Conservation (phyloP, 2,113 vertebrate species). For the Maccullochella peelii region DNA sequence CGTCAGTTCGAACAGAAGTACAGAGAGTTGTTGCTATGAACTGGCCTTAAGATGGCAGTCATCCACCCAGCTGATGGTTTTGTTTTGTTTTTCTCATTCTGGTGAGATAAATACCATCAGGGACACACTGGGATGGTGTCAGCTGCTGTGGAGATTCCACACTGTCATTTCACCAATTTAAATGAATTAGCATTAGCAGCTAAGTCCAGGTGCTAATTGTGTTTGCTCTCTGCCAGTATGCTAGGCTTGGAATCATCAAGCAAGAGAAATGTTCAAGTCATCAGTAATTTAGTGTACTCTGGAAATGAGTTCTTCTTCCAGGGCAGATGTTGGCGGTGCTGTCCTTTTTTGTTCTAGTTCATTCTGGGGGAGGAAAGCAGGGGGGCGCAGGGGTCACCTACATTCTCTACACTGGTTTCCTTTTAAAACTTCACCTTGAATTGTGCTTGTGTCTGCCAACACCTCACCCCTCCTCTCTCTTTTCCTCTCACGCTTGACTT, state of each 20-base stretch:
- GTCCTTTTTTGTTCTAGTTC: constrained; percentile 15
- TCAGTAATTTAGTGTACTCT: neutral
- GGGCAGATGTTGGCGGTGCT: neutral
- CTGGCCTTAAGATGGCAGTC: too few species aligned
- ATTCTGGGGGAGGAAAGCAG: neutral
- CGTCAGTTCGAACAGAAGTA: too few species aligned
- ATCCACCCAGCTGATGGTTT: neutral
- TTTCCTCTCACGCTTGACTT: neutral
- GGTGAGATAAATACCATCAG: neutral
- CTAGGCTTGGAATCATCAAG: neutral
- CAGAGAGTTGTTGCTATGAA: too few species aligned
- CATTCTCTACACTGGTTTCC: constrained; percentile 22
- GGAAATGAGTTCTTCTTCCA: neutral
- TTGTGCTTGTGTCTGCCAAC: neutral
- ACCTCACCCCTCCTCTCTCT: too few species aligned
- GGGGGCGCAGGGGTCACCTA: constrained; percentile 15
- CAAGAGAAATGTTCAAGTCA: neutral
- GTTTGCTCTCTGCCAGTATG: neutral
- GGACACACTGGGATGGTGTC: neutral
- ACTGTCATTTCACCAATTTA: neutral
- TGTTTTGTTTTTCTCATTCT: neutral
- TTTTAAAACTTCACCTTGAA: constrained; percentile 50
- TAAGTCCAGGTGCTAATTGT: neutral
- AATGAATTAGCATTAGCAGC: neutral
- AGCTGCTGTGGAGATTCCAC: too few species aligned